phyloP scores from a whole-genome alignment of 2,888 invertebrate genomes.

The Schizotus pectinicornis region DNA sequence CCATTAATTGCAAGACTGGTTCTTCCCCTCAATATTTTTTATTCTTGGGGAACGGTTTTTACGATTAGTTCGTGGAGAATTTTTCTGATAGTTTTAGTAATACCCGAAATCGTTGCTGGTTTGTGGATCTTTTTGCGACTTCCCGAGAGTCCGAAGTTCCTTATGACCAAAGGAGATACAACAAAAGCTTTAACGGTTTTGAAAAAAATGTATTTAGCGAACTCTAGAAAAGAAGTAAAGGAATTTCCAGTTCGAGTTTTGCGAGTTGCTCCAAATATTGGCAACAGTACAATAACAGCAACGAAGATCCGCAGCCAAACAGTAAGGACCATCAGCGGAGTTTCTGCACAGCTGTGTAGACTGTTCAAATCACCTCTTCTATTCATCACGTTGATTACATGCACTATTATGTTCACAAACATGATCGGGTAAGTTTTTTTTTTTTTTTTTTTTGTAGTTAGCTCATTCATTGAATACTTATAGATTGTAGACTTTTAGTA shows the following conservation, averaged over 20 bases:
- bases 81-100: constrained; percentile 68
- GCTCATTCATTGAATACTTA: neutral
- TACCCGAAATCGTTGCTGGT: constrained; percentile 69
- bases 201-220: constrained; percentile 65
- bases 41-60: constrained; percentile 51
- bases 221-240: constrained; percentile 57
- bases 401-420: constrained; percentile 69
- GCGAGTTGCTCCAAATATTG: constrained; percentile 8
- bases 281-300: constrained; percentile 5
- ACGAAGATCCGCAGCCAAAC: constrained; percentile 34
- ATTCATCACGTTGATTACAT: constrained; percentile 63
- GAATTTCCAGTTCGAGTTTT: constrained; percentile 60
- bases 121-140: constrained; percentile 62
- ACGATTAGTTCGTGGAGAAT: constrained; percentile 74
- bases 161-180: constrained; percentile 66
- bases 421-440: constrained; percentile 68
- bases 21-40: constrained; percentile 43
- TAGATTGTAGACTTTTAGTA: neutral
- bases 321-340: constrained; percentile 59
- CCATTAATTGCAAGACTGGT: constrained; percentile 58
- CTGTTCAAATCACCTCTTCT: constrained; percentile 65
- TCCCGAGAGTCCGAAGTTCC: constrained; percentile 83
- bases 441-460: no score
- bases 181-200: constrained; percentile 68
- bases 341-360: constrained; percentile 64